Conservation (phyloP, 2,113 vertebrate species). For the Tamias sibiricus region DNA sequence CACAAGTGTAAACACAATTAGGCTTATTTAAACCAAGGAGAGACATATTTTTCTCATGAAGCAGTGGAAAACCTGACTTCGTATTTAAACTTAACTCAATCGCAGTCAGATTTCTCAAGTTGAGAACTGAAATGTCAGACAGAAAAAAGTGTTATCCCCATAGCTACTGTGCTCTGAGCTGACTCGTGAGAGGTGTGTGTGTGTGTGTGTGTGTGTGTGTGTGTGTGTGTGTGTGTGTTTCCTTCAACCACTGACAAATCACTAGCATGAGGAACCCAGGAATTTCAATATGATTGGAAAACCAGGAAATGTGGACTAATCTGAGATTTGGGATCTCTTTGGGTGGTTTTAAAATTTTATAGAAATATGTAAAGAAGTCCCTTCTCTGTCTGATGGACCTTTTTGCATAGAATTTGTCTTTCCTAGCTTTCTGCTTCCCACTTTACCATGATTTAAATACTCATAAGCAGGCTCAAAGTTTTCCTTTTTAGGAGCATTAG, state of each 20-base stretch:
- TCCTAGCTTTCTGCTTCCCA: not conserved
- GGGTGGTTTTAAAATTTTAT: slow-evolving; percentile 32
- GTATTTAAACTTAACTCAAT: slow-evolving; percentile 84
- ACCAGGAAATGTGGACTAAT: slow-evolving; percentile 13
- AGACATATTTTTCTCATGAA: slow-evolving; percentile 83
- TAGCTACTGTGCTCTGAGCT: slow-evolving; percentile 81
- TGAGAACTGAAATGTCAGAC: slow-evolving; percentile 81
- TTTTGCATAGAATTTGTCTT: not conserved
- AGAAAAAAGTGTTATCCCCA: slow-evolving; percentile 67
- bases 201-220: not conserved
- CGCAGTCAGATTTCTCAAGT: slow-evolving; percentile 79
- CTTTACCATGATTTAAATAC: not conserved
- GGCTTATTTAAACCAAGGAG: slow-evolving; percentile 83
- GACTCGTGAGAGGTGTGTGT: slow-evolving; percentile 64
- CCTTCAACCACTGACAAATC: slow-evolving; percentile 77
- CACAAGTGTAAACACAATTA: slow-evolving; percentile 80
- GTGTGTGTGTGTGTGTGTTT: not conserved
- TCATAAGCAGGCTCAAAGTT: not conserved
- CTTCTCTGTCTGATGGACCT: not conserved
- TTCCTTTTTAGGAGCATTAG: not conserved
- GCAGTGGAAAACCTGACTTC: slow-evolving; percentile 88
- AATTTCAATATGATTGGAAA: slow-evolving; percentile 50
- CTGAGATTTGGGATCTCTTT: slow-evolving; percentile 37
- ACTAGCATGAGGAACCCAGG: slow-evolving; percentile 71
- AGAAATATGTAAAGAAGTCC: not conserved